These are phyloP conservation scores for Avahi laniger DNA, from an alignment of 2,797 vertebrate genomes.

Conservation along the genomic window DNA sequence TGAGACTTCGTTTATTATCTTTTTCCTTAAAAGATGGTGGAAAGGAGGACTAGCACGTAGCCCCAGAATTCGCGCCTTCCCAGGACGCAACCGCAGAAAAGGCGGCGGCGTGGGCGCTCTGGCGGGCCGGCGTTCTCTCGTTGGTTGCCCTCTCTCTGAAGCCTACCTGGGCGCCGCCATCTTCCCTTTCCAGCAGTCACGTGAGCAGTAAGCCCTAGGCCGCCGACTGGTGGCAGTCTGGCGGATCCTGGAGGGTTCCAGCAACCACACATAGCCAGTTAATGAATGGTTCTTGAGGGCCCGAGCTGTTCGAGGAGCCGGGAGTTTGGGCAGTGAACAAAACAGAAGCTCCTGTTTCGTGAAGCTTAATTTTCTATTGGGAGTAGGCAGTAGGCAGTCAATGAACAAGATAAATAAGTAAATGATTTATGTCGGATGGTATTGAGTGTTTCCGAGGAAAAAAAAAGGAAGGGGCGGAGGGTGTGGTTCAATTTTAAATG, in stretches of 20 bases:
- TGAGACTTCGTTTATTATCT: not conserved
- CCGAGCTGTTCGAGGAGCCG: fast-evolving
- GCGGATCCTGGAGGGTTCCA: fast-evolving
- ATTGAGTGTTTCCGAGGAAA: not conserved
- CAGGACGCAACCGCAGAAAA: not conserved
- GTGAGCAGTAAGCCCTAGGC: not conserved
- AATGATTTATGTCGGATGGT: not conserved
- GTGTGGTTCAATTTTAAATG: not conserved
- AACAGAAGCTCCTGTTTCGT: not conserved
- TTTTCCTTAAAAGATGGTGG: not conserved
- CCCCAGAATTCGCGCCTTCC: conserved; percentile 56
- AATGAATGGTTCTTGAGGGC: fast-evolving
- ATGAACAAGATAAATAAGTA: not conserved
- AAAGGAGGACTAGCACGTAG: not conserved
- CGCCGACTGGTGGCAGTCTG: fast-evolving
- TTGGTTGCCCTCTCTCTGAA: conserved; percentile 39
- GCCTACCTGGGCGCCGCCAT: conserved; percentile 40
- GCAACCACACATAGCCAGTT: fast-evolving
- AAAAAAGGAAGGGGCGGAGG: not conserved
- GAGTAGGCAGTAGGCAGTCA: not conserved
- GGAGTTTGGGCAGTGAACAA: not conserved
- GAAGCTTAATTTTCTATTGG: not conserved
- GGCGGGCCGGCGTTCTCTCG: conserved; percentile 6
- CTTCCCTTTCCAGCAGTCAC: not conserved
- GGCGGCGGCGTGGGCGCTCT: conserved; percentile 4